Percentiles rank a stretch among this genome's conserved stretches.
Conservation (phyloP, 2,797 vertebrate genomes). For the Hafferia zeledoni region DNA sequence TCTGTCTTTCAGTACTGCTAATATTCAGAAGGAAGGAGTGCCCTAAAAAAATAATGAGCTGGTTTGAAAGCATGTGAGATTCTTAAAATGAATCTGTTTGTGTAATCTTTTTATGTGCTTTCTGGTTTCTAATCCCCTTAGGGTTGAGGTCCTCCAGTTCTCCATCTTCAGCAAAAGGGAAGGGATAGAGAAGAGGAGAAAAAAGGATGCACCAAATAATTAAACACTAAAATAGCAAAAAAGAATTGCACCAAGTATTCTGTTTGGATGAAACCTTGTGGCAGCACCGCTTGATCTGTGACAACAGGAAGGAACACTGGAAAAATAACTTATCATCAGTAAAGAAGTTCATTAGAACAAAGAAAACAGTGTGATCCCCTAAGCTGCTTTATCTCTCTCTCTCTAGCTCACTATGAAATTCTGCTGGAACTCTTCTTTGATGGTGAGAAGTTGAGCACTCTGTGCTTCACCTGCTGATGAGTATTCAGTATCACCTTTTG, state of each 20-base stretch:
- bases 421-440: neutral
- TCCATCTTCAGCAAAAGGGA: neutral
- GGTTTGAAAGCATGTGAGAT: neutral
- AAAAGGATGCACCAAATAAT: neutral
- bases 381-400: neutral
- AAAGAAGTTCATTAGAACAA: constrained; percentile 3
- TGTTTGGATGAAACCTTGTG: neutral
- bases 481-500: neutral
- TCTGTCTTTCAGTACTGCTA: neutral
- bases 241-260: neutral
- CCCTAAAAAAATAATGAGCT: neutral
- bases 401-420: neutral
- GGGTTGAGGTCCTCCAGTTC: neutral
- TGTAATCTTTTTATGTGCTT: neutral
- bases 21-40: neutral
- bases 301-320: neutral
- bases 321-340: neutral
- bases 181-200: neutral
- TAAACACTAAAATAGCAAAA: neutral
- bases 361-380: neutral
- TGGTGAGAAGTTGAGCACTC: neutral
- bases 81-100: neutral
- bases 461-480: neutral
- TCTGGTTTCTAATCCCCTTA: neutral
- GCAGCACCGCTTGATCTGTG: neutral